A percentile compares a stretch with the other conserved stretches of the same genome.
phyloP scores from a whole-genome alignment of 64 coral and sea anemone genomes.

The Cladopsammia gracilis region DNA sequence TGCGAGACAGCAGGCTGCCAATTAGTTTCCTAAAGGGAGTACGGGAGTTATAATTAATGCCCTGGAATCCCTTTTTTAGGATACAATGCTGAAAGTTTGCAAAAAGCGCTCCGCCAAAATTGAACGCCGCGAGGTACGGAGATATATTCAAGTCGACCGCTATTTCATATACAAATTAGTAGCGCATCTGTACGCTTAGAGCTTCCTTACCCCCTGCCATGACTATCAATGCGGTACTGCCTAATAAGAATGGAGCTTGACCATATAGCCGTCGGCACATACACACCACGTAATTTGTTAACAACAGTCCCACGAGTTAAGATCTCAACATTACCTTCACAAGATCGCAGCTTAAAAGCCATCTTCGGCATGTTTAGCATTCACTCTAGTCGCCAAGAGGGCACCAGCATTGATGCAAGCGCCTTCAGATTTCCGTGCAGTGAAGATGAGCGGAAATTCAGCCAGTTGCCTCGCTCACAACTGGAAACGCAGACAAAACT shows the following conservation, averaged over 20 bases:
- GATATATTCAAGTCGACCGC: slow-evolving; percentile 15
- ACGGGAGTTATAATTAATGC: not conserved
- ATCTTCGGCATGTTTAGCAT: not conserved
- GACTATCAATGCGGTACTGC: slow-evolving; percentile 61
- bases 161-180: slow-evolving; percentile 54
- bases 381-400: not conserved
- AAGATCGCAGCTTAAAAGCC: not conserved
- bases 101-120: too few relatives aligned
- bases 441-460: not conserved
- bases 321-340: not conserved
- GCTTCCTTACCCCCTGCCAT: slow-evolving; percentile 67
- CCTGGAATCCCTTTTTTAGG: not conserved
- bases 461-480: slow-evolving; percentile 9
- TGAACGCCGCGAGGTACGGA: slow-evolving; percentile 13
- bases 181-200: slow-evolving; percentile 71
- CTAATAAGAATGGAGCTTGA: slow-evolving; percentile 67
- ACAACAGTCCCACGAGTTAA: slow-evolving; percentile 39
- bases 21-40: not conserved
- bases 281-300: not conserved
- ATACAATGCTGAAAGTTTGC: not conserved
- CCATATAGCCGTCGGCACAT: slow-evolving; percentile 46
- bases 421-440: slow-evolving; percentile 37
- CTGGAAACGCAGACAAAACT: slow-evolving; percentile 33
- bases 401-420: slow-evolving; percentile 4
- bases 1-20: not conserved